Percentiles rank a stretch among this genome's conserved stretches.
These are phyloP conservation scores for Elysia chlorotica DNA, from an alignment of 1,140 invertebrate species.

Conservation along the genomic window DNA sequence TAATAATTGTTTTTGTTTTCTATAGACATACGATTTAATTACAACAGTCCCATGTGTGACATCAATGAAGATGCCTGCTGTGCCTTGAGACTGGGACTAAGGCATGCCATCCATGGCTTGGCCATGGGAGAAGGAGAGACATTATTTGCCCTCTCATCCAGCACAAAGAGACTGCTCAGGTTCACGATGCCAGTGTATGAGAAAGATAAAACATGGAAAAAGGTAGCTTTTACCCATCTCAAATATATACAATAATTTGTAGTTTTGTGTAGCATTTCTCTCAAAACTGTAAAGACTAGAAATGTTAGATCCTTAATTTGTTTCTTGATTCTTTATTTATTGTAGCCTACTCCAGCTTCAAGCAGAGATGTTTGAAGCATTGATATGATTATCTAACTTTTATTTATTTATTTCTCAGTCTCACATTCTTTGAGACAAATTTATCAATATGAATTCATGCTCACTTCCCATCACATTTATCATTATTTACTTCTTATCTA, in stretches of 20 bases:
- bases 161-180: slow-evolving; percentile 2
- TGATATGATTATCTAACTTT: too few relatives aligned
- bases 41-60: slow-evolving; percentile 20
- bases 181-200: slow-evolving; percentile 13
- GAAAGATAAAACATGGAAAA: slow-evolving; percentile 7
- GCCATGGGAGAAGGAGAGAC: slow-evolving; percentile 15
- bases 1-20: too few relatives aligned
- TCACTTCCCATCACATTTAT: too few relatives aligned
- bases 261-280: background rate
- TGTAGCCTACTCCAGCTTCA: background rate
- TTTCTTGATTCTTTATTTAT: too few relatives aligned
- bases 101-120: slow-evolving; percentile 16
- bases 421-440: too few relatives aligned
- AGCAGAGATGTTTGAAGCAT: too few relatives aligned
- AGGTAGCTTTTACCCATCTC: slow-evolving; percentile 5
- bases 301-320: too few relatives aligned
- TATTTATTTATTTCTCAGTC: too few relatives aligned
- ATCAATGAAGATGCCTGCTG: slow-evolving; percentile 9
- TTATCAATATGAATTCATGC: too few relatives aligned
- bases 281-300: background rate
- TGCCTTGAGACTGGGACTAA: slow-evolving; percentile 9
- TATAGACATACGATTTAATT: slow-evolving; percentile 7
- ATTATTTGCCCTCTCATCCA: slow-evolving; percentile 10
- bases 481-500: too few relatives aligned
- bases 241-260: background rate